Evolutionary conservation across 2,113 vertebrate species (phyloP), one percentile per base, ranked within the genome.

Genomic region (Oceanites oceanicus): DNA sequence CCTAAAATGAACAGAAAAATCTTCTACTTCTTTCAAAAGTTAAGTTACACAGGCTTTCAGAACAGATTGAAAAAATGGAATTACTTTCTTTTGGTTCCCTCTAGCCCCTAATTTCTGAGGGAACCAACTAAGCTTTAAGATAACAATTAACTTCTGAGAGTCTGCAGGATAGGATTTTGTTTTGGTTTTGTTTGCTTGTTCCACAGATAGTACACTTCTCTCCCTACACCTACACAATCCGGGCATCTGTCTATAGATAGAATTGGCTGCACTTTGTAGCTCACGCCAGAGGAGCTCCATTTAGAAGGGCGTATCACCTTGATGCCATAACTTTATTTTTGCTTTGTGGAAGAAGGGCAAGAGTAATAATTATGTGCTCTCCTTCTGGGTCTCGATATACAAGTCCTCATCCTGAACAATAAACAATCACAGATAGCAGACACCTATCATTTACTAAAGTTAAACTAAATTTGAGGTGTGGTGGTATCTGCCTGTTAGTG

Each of bases 371-470:
- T 79, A 65, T 30, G 42, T 88, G 82, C 45, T 90, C 15, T 91
- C 34, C 47, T 94, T 85, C 71, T 90, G 68, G 47, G 44, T 47
- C 55, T 87, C 2, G 2, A 49, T 62, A 68, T 29, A 36, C 29
- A 79, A 85, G 50, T 59, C 72, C 49, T 90, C 70, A 58, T 80
- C 55, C 45, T 36, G 63, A 86, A 73, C 38, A 87, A 80, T 59
- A 95, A 91, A 75, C 40, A 92, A 83, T 93, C 77, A 84, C 52
- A 94, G 91, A 80, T 32, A 91, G 49, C 25, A 67, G 77, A 80
- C 45, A 78, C 56, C 82, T 88, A 61, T 81, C 71, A 95, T 97
- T 97, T 96, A 75, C 74, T 91, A 47, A 85, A 95, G 72, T 77
- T 94, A 91, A 96, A 72, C 56, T 68, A 76, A 90, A 59, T 71